Evolutionary conservation across 2,888 invertebrate species (phyloP), one percentile per base, ranked within the genome.

Genomic region (Oxyscelio sp.): DNA sequence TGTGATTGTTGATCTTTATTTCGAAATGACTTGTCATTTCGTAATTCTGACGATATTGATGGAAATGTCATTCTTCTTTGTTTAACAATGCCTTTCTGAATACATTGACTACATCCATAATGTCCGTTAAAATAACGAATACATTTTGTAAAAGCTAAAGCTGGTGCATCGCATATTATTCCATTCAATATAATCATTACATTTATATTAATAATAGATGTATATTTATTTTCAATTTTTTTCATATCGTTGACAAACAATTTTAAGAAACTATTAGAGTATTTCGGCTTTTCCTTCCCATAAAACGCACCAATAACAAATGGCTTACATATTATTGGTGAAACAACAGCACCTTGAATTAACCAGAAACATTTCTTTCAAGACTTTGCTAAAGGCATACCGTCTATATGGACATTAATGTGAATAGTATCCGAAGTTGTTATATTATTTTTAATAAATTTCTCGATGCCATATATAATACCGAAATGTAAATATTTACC

Each of bases 401-500:
- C 45, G 17, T 45, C 45, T 45, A 45, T 11, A 9, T 19, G 15
- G 15, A 45, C 19, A 15, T 45, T 9, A 8, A 45, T 15, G 11
- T 45, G 17, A 45, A 45, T 45, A 15, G 19, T 45, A 15, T 45
- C 11, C 11, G 17, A 45, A n/a, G 15, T n/a, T 45, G 19, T 45
- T 45, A 19, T 2, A 17, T 45, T 45, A 19, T 4, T 45, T 45
- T 19, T 15, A 17, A 45, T 17, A 19, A 15, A 17, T 45, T 15
- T 45, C 11, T 45, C 19, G 11, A 58, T 15, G 5, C 58, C 58
- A 17, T 27, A 13, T 43, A 43, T 15, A 5, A 70, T 15, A 13
- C 70, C 70, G n/a, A 52, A 58, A 45, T 70, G 70, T n/a, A 70
- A 56, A 31, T 70, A 70, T 45, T 70, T 54, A 1, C 73, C 73